Evolutionary conservation across 2,888 invertebrate genomes (phyloP).

Genomic region (Melipona bicolor): DNA sequence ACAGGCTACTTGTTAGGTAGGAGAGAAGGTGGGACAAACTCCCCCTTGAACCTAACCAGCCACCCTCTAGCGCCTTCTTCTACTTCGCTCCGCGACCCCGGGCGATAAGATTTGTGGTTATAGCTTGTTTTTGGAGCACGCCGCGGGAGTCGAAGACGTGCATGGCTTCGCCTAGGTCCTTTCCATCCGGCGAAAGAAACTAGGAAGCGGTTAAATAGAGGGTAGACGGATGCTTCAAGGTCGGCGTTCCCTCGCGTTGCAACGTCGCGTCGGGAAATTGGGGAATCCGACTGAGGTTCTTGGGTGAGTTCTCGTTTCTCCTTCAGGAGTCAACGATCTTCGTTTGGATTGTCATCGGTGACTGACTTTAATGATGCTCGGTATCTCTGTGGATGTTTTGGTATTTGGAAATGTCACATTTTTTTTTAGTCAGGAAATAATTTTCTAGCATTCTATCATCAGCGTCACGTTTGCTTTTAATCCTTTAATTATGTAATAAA

Average conservation of each 20-base stretch:
- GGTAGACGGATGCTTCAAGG: conserved; percentile 19
- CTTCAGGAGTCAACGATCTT: background rate
- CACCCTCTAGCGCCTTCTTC: conserved; percentile 59
- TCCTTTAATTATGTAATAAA: background rate
- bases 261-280: background rate
- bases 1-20: conserved; percentile 83
- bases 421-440: background rate
- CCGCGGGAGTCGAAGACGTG: conserved; percentile 48
- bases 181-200: conserved; percentile 17
- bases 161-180: conserved; percentile 46
- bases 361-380: background rate
- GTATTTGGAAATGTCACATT: background rate
- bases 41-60: conserved; percentile 69
- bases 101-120: conserved; percentile 82
- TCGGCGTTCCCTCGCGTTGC: background rate
- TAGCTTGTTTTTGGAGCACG: conserved; percentile 76
- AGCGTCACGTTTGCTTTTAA: background rate
- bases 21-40: conserved; percentile 77
- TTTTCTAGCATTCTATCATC: background rate
- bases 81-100: conserved; percentile 45
- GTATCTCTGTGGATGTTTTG: no score
- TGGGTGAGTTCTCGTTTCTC: background rate
- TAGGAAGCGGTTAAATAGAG: conserved; percentile 32
- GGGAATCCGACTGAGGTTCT: background rate
- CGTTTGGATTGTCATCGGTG: background rate